Conservation (phyloP, 2,888 invertebrate species). For the Leucophenga maculata region DNA sequence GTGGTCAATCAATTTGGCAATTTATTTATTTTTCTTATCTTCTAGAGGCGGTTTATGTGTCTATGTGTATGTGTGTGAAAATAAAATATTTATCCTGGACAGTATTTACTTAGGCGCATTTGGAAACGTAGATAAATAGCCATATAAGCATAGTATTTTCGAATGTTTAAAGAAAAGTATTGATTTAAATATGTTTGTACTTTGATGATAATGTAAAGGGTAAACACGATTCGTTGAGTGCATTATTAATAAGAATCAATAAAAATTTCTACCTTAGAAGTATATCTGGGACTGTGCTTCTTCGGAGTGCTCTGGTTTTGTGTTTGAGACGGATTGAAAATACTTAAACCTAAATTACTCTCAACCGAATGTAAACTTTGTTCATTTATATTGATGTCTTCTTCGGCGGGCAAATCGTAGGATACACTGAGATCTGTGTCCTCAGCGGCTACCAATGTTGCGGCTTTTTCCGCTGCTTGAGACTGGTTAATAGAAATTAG, state of each 20-base stretch:
- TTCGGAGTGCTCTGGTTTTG: constrained; percentile 69
- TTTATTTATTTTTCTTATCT: background rate
- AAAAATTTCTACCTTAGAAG: constrained; percentile 71
- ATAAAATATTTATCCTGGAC: too few species aligned
- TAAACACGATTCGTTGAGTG: constrained; percentile 10
- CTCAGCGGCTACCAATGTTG: background rate
- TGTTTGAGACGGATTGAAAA: constrained; percentile 48
- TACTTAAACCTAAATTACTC: constrained; percentile 39
- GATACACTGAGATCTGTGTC: constrained; percentile 51
- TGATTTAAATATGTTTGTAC: constrained; percentile 37
- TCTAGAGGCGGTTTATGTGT: too few species aligned
- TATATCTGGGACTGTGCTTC: constrained; percentile 58
- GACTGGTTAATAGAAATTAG: background rate
- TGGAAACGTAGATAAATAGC: constrained; percentile 22
- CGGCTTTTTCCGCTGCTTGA: constrained; percentile 22
- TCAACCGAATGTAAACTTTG: constrained; percentile 39
- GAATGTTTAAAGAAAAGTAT: constrained; percentile 34
- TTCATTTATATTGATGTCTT: constrained; percentile 29
- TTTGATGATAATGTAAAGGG: constrained; percentile 10
- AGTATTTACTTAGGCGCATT: constrained; percentile 8
- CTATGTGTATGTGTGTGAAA: too few species aligned
- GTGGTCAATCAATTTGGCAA: constrained; percentile 5
- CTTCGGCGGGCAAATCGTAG: constrained; percentile 62
- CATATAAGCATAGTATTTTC: constrained; percentile 30
- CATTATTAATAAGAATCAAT: constrained; percentile 63